Evolutionary conservation across 2,797 vertebrate species (phyloP).

Genomic region (Anolis apletophallus): DNA sequence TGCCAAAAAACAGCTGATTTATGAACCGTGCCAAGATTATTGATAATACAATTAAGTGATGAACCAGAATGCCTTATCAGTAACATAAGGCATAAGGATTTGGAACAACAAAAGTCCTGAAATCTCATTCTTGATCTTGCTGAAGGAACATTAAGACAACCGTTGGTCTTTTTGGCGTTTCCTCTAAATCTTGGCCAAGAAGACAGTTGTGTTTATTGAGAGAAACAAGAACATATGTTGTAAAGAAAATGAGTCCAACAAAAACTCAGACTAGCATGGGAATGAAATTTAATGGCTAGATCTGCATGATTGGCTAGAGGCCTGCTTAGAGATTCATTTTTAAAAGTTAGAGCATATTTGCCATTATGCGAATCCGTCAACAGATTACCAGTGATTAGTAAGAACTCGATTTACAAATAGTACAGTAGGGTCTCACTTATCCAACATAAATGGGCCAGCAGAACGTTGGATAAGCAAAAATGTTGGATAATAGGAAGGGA

Average conservation of each 20-base stretch:
- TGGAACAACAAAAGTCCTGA: conserved; percentile 9
- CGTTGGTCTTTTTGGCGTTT: conserved; percentile 52
- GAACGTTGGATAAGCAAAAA: too few relatives aligned
- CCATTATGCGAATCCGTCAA: conserved; percentile 11
- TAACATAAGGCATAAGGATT: conserved; percentile 29
- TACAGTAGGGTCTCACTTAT: too few relatives aligned
- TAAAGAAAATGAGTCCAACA: conserved; percentile 43
- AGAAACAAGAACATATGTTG: conserved; percentile 79
- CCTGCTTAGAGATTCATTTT: background rate
- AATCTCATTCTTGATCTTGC: background rate
- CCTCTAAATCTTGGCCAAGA: conserved; percentile 62
- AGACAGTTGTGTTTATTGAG: conserved; percentile 66
- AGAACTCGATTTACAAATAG: background rate
- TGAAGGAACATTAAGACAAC: conserved; percentile 61
- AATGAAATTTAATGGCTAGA: conserved; percentile 57
- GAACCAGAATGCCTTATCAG: conserved; percentile 1
- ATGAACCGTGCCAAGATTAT: too few relatives aligned
- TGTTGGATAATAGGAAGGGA: too few relatives aligned
- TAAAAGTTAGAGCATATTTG: conserved; percentile 2
- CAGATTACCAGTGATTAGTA: background rate
- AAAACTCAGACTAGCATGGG: conserved; percentile 58
- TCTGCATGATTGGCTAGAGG: conserved; percentile 33
- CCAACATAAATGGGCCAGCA: too few relatives aligned
- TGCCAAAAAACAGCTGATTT: too few relatives aligned
- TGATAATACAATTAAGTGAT: background rate